Evolutionary conservation across 2,888 invertebrate species (phyloP).

Genomic region (Aphidius colemani): DNA sequence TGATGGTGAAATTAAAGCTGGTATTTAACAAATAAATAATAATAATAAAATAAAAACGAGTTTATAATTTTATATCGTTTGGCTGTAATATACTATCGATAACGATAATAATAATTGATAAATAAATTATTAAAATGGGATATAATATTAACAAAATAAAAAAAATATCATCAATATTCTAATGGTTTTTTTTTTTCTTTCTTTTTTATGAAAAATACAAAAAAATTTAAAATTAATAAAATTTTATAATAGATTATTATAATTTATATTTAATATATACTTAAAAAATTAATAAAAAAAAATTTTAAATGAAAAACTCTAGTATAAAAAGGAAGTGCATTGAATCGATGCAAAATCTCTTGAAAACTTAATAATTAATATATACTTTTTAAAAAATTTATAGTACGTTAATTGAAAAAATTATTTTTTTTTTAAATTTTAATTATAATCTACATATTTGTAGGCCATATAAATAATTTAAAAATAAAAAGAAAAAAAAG

Average conservation of each 20-base stretch:
- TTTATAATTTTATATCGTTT: not conserved
- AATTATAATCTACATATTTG: constrained; percentile 31
- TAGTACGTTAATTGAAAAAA: constrained; percentile 16
- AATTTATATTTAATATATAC: constrained; percentile 33
- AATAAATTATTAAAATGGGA: constrained; percentile 27
- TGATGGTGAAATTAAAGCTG: too few relatives aligned
- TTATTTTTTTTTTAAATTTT: too few relatives aligned
- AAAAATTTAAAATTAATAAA: constrained; percentile 27
- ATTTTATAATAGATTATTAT: constrained; percentile 29
- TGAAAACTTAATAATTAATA: constrained; percentile 48
- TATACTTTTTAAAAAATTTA: constrained; percentile 37
- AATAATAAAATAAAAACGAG: constrained; percentile 21
- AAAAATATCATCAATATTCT: too few relatives aligned
- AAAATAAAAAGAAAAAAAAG: not conserved
- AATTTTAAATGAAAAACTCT: constrained; percentile 36
- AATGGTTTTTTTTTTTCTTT: not conserved
- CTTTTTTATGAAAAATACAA: constrained; percentile 22
- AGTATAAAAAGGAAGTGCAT: constrained; percentile 44
- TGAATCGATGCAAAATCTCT: constrained; percentile 43
- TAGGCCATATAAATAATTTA: constrained; percentile 17
- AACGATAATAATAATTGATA: constrained; percentile 2
- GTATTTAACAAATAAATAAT: constrained; percentile 27
- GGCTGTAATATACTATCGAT: not conserved
- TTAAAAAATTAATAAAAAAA: constrained; percentile 22
- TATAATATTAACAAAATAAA: constrained; percentile 38